Evolutionary conservation across 1,140 invertebrate species (phyloP), one percentile per base, ranked within the genome.

Genomic region (Cydia fagiglandana): DNA sequence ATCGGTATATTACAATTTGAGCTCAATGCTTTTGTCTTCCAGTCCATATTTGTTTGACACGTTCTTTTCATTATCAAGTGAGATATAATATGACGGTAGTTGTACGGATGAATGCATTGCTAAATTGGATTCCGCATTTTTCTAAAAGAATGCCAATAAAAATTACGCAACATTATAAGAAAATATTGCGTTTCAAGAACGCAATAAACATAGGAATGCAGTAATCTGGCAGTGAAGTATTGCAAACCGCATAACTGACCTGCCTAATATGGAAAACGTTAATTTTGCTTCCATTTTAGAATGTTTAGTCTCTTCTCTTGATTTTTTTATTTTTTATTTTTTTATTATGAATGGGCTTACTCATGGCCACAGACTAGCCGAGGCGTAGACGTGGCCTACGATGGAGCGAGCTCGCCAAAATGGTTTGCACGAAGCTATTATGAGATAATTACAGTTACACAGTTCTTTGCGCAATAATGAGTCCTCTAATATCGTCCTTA

Each of bases 91-190:
- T 12, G 56, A 10, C 56, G 17, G 56, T 6, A 61, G 20, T 61
- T n/a, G 5, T n/a, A 47, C 15, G 47, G 47, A 50, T 24, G 20
- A 61, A 24, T 70, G 38, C 66, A 20, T 45, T 6, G 66, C 34
- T 70, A 38, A 70, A 70, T 70, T 45, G 34, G 20, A 70, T 70
- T 70, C 66, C 66, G 66, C 66, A 70, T 70, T 70, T 38, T 41
- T 38, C 20, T 38, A 38, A 17, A 68, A 70, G 28, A 38, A 70
- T 70, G 15, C 12, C 34, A 61, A 24, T 61, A 9, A 61, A 61
- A 61, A 61, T 61, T 61, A 61, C 10, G 56, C 20, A 61, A 61
- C 56, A 24, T 12, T 24, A n/a, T 24, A 9, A 24, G 17, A 61
- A 61, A 61, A 61, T 1, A 61, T 61, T 61, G 56, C 56, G 24